These are phyloP conservation scores for Drosophila nannoptera DNA, from an alignment of 1,140 invertebrate genomes.

Conservation along the genomic window DNA sequence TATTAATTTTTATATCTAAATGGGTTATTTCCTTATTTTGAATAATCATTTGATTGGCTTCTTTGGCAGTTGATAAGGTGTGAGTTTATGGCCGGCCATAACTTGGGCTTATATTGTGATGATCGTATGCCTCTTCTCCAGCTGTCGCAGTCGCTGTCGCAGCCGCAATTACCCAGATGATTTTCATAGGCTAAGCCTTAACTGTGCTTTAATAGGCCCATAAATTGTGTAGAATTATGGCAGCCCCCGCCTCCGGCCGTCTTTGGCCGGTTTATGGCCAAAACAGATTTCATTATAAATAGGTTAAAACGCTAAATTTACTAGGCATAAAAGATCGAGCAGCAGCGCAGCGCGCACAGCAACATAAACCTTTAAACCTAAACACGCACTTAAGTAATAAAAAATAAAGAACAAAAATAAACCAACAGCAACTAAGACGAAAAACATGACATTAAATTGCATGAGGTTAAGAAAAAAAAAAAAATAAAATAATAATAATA, in stretches of 20 bases:
- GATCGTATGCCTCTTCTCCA: slow-evolving; percentile 17
- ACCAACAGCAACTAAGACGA: slow-evolving; percentile 69
- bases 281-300: slow-evolving; percentile 74
- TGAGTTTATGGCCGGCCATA: slow-evolving; percentile 53
- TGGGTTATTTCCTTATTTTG: no score
- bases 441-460: slow-evolving; percentile 77
- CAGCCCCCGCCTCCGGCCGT: slow-evolving; percentile 12
- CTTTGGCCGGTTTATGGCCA: slow-evolving; percentile 27
- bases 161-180: slow-evolving; percentile 60
- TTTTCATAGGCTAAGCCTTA: slow-evolving; percentile 54
- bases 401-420: slow-evolving; percentile 39
- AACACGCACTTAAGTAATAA: slow-evolving; percentile 77
- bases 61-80: slow-evolving; percentile 29
- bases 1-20: not conserved
- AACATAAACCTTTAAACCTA: slow-evolving; percentile 72
- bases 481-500: slow-evolving; percentile 61
- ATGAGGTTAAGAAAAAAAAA: slow-evolving; percentile 61
- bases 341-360: slow-evolving; percentile 30
- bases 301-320: slow-evolving; percentile 75
- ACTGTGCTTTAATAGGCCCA: slow-evolving; percentile 69
- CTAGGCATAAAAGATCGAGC: slow-evolving; percentile 55
- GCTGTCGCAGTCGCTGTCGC: no score
- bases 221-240: slow-evolving; percentile 69
- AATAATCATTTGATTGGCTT: not conserved
- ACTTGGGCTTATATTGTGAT: slow-evolving; percentile 34